phyloP scores from a whole-genome alignment of 1,140 invertebrate genomes.

The Heliconius hermathena region DNA sequence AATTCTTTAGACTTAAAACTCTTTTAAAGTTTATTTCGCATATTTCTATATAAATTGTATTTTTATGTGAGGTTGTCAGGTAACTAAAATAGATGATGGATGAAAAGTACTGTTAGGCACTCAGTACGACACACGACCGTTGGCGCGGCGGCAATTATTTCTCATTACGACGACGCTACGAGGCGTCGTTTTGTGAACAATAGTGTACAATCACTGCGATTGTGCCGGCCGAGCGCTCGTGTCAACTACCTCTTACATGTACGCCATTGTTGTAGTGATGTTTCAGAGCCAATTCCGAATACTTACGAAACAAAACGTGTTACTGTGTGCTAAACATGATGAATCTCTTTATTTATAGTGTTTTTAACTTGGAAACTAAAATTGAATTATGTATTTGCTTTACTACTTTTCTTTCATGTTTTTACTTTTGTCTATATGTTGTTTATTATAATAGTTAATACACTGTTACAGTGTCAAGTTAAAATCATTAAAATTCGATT shows the following conservation, averaged over 20 bases:
- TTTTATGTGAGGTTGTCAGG: constrained; percentile 24
- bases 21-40: not conserved
- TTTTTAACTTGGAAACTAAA: too few relatives aligned
- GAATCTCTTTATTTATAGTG: not conserved
- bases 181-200: constrained; percentile 60
- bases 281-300: constrained; percentile 59
- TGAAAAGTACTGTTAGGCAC: constrained; percentile 46
- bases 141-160: constrained; percentile 58
- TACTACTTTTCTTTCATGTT: too few relatives aligned
- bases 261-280: constrained; percentile 76
- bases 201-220: constrained; percentile 70
- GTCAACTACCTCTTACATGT: constrained; percentile 70
- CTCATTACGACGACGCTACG: constrained; percentile 54
- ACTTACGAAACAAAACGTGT: constrained; percentile 64
- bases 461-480: constrained; percentile 51
- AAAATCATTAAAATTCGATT: constrained; percentile 69
- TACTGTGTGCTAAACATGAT: not conserved
- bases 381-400: too few relatives aligned
- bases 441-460: constrained; percentile 44
- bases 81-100: constrained; percentile 45
- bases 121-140: constrained; percentile 51
- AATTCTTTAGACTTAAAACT: not conserved
- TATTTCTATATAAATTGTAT: not conserved
- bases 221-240: constrained; percentile 55
- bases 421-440: not conserved